Conservation (phyloP, 2,113 vertebrate genomes). For the Oceanodroma tethys region DNA sequence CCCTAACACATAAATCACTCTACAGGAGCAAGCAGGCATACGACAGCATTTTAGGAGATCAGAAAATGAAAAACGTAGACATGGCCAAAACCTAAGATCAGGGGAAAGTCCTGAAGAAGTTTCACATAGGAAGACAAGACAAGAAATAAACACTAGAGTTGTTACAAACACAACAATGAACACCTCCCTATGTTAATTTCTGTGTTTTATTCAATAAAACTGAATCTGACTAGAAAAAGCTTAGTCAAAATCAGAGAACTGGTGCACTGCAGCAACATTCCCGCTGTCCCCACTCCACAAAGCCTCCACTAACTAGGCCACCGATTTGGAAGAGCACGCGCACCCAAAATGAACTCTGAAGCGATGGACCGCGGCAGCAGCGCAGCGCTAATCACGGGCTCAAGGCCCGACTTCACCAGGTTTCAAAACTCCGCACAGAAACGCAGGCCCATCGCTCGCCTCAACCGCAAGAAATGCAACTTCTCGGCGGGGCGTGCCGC, state of each 20-base stretch:
- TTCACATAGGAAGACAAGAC: background rate
- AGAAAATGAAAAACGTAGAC: background rate
- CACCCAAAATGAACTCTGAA: background rate
- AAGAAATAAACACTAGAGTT: background rate
- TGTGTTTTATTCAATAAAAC: background rate
- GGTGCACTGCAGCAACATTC: background rate
- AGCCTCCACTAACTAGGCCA: background rate
- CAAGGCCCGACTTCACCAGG: background rate
- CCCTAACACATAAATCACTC: background rate
- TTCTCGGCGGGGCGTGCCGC: background rate
- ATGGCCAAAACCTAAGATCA: accelerated
- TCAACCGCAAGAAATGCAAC: accelerated
- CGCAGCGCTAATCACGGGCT: background rate
- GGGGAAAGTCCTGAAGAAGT: background rate
- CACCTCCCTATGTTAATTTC: background rate
- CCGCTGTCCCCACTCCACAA: background rate
- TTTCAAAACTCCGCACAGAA: background rate
- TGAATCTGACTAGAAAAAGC: background rate
- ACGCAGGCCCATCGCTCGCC: background rate
- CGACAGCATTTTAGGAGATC: background rate
- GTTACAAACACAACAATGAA: background rate
- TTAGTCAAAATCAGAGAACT: too few relatives aligned
- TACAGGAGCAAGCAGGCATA: background rate
- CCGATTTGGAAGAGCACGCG: background rate
- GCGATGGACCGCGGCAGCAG: background rate